A percentile compares a stretch with the other conserved stretches of the same genome.
phyloP scores from a whole-genome alignment of 2,113 vertebrate species.

The Pterocles burchelli region DNA sequence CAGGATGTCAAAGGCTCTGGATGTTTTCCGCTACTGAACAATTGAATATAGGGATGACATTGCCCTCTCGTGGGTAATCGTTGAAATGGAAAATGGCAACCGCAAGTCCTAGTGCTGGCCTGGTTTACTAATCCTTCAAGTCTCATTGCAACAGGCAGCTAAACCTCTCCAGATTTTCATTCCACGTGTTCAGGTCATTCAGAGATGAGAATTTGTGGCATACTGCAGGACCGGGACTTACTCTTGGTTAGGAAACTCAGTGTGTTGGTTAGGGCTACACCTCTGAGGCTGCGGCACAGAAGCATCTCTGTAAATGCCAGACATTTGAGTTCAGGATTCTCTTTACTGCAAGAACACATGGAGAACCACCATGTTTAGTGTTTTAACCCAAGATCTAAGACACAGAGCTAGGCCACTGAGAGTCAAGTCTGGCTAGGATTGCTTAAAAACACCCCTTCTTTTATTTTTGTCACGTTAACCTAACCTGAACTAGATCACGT shows the following conservation, averaged over 20 bases:
- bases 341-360: background rate
- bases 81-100: background rate
- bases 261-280: background rate
- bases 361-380: background rate
- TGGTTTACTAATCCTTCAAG: background rate
- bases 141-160: background rate
- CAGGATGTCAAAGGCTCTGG: background rate
- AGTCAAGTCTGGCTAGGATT: background rate
- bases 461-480: background rate
- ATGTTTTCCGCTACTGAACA: background rate
- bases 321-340: background rate
- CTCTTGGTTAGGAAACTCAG: background rate
- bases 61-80: conserved; percentile 64
- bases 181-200: background rate
- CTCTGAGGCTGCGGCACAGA: background rate
- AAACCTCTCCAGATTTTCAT: background rate
- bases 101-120: too few species aligned
- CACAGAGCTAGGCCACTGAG: background rate
- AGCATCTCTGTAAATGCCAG: background rate
- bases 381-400: background rate
- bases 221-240: background rate
- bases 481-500: background rate
- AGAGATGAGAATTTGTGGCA: background rate
- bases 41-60: background rate
- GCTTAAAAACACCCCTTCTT: background rate